Evolutionary conservation across 2,113 vertebrate genomes (phyloP).

Genomic region (Saccopteryx leptura): DNA sequence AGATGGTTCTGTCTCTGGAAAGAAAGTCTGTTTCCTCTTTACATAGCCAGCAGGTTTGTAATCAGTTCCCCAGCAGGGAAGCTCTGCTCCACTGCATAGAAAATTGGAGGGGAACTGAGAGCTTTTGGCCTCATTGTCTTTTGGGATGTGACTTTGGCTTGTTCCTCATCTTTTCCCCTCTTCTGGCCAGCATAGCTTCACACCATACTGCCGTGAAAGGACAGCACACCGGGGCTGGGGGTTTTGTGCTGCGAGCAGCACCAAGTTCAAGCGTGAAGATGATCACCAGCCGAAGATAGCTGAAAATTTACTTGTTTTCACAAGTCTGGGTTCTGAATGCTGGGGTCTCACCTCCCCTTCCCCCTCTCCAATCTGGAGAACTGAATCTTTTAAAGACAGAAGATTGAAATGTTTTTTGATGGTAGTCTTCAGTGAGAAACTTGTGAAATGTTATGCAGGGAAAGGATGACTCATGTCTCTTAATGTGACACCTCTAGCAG

Average conservation of each 20-base stretch:
- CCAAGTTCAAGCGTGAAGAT: constrained; percentile 15
- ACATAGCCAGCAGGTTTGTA: constrained; percentile 57
- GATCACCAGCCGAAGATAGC: background rate
- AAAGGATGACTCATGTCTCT: constrained; percentile 69
- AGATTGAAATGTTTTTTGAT: constrained; percentile 53
- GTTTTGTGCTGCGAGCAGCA: constrained; percentile 46
- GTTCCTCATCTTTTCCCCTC: background rate
- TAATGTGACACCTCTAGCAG: constrained; percentile 47
- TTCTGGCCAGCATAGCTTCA: constrained; percentile 37
- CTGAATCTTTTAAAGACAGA: constrained; percentile 24
- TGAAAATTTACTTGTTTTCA: constrained; percentile 9
- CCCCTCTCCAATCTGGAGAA: background rate
- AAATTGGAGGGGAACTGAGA: constrained; percentile 68
- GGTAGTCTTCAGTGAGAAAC: constrained; percentile 64
- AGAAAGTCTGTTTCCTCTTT: constrained; percentile 67
- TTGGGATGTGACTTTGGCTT: constrained; percentile 62
- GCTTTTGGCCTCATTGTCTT: constrained; percentile 60
- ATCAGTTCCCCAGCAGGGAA: constrained; percentile 59
- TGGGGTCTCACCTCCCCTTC: background rate
- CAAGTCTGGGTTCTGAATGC: constrained; percentile 56
- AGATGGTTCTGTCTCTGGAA: constrained; percentile 60
- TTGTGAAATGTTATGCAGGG: constrained; percentile 60
- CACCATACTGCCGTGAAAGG: background rate
- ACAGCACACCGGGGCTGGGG: background rate
- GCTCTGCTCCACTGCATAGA: constrained; percentile 67